Conservation (phyloP, 2,113 vertebrate species). For the Marmota flaviventris region DNA sequence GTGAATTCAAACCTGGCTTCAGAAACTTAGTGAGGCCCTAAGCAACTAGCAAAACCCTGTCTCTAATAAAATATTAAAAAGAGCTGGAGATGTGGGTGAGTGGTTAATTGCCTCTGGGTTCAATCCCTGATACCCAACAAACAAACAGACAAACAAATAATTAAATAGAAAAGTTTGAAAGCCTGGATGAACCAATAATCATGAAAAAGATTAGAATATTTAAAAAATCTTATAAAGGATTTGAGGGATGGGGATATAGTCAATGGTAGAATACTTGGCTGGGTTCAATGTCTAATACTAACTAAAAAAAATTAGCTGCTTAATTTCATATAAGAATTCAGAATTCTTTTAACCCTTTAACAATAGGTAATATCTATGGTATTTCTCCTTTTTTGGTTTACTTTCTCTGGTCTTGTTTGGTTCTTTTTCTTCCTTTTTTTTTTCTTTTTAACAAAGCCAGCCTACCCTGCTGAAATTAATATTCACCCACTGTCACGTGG, state of each 20-base stretch:
- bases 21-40: too few relatives aligned
- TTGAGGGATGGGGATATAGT: not conserved
- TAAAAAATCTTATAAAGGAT: not conserved
- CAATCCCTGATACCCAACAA: too few relatives aligned
- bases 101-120: too few relatives aligned
- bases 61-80: too few relatives aligned
- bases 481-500: not conserved
- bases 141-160: too few relatives aligned
- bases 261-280: not conserved
- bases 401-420: too few relatives aligned
- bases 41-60: too few relatives aligned
- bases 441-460: not conserved
- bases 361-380: not conserved
- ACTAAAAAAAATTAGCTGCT: not conserved
- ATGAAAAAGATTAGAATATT: not conserved
- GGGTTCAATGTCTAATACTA: not conserved
- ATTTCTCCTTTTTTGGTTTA: not conserved
- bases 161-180: not conserved
- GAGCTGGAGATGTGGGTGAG: too few relatives aligned
- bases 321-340: not conserved
- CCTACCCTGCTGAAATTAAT: not conserved
- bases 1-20: too few relatives aligned
- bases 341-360: not conserved
- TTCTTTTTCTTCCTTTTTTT: not conserved
- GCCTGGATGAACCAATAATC: not conserved